Evolutionary conservation across 2,888 invertebrate species (phyloP).

Genomic region (Tetranychus truncatus): DNA sequence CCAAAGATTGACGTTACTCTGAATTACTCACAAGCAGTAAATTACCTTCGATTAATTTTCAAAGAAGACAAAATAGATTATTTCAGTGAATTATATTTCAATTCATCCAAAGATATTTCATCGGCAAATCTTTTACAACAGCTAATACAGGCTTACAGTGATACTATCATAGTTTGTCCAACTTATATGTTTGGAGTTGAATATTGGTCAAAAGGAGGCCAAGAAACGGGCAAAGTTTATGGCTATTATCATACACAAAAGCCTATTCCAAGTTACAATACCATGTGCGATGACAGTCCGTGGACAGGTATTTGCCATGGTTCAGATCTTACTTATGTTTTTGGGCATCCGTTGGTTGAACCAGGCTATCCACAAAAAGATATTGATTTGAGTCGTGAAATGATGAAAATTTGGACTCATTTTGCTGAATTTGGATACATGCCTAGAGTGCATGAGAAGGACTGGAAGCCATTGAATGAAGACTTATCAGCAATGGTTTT

Average conservation of each 20-base stretch:
- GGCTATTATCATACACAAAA: neutral
- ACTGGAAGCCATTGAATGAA: neutral
- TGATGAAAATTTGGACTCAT: slow-evolving; percentile 16
- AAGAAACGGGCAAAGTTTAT: neutral
- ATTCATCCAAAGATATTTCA: neutral
- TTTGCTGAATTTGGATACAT: slow-evolving; percentile 11
- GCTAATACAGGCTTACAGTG: neutral
- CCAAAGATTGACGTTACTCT: neutral
- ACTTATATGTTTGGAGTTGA: neutral
- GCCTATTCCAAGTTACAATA: no score
- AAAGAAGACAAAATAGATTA: neutral
- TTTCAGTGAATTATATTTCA: neutral
- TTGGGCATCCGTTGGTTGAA: slow-evolving; percentile 18
- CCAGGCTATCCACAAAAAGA: neutral
- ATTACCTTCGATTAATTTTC: neutral
- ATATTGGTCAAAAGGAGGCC: neutral
- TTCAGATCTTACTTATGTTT: slow-evolving; percentile 19
- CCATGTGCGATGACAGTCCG: neutral
- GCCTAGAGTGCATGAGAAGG: neutral
- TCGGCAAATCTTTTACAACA: neutral
- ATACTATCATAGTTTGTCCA: neutral
- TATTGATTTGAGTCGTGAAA: slow-evolving; percentile 14
- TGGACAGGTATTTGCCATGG: slow-evolving; percentile 22
- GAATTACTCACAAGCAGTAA: neutral
- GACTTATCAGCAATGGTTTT: neutral